Conservation (phyloP, 2,888 invertebrate species). For the Oscheius sp. region DNA sequence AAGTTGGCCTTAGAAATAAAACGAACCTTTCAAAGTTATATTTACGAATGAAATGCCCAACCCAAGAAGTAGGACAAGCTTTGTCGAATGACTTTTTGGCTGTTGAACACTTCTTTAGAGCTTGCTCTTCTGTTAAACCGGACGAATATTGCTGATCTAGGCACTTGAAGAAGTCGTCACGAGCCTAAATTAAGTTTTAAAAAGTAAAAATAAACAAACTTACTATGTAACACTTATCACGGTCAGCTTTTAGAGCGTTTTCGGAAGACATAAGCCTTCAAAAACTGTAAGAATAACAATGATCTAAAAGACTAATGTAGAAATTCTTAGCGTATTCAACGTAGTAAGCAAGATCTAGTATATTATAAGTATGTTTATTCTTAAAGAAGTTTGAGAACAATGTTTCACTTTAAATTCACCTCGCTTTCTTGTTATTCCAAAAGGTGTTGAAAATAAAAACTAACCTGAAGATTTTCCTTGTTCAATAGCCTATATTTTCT, state of each 20-base stretch:
- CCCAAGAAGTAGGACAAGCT: slow-evolving; percentile 55
- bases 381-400: too few relatives aligned
- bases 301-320: too few relatives aligned
- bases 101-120: slow-evolving; percentile 33
- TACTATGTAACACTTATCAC: slow-evolving; percentile 27
- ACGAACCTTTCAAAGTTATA: slow-evolving; percentile 58
- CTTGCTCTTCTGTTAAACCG: slow-evolving; percentile 26
- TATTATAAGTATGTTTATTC: too few relatives aligned
- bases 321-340: too few relatives aligned
- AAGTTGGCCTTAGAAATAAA: not conserved
- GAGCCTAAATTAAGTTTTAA: slow-evolving; percentile 4
- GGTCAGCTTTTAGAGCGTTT: slow-evolving; percentile 23
- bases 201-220: not conserved
- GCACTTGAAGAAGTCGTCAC: slow-evolving; percentile 31
- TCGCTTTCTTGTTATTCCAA: too few relatives aligned
- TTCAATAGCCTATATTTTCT: too few relatives aligned
- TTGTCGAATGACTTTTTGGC: slow-evolving; percentile 41
- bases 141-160: slow-evolving; percentile 3
- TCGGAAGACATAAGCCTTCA: not conserved
- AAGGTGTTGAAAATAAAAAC: too few relatives aligned
- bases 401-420: too few relatives aligned
- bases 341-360: too few relatives aligned
- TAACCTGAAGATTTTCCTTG: too few relatives aligned
- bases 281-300: too few relatives aligned
- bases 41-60: slow-evolving; percentile 63